Base-by-base conservation (phyloP, 2,113 vertebrate genomes). In the Oncorhynchus mykiss region DNA sequence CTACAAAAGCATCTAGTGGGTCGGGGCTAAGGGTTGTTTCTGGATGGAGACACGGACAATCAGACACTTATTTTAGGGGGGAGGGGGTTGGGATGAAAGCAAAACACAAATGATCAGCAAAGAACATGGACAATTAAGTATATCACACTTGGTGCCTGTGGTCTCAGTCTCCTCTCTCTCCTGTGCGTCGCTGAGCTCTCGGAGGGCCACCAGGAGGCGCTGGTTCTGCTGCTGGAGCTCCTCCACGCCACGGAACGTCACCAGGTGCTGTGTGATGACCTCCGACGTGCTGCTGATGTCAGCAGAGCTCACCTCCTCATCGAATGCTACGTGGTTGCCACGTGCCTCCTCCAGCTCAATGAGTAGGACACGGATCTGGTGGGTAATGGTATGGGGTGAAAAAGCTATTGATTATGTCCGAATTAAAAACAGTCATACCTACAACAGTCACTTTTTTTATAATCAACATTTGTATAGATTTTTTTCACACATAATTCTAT, bases 151-250 rank as follows among this genome's bases (percentile, higher is more conserved):
- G 6, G 91, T 91, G 65, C 94, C 92, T 0, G 94, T 92, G 5
- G 92, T 88, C 86, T 97, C 96, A 83, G 95, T 87, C 82, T 99
- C 98, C 64, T 97, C 96, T 78, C 91, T 94, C 89, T 99, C 98
- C 85, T 94, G 95, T 7, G 91, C 89, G 3, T 98, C 96, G 27
- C 97, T 94, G 67, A 99, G 94, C 73, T 99, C 97, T 54, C 98
- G 89, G 76, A 99, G 93, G 51, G 96, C 95, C 67, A 94, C 92
- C 6, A 99, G 83, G 14, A 99, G 96, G 76, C 96, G 95, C 68
- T 99, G 97, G 86, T 99, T 99, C 84, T 99, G 97, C 82, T 96
- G 95, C 73, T 99, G 98, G 66, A 99, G 95, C 69, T 99, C 98
- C 85, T 97, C 96, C 20, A 99, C 95, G 4, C 95, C 94, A 83